Conservation (phyloP, 2,113 vertebrate species). For the Salvelinus fontinalis region DNA sequence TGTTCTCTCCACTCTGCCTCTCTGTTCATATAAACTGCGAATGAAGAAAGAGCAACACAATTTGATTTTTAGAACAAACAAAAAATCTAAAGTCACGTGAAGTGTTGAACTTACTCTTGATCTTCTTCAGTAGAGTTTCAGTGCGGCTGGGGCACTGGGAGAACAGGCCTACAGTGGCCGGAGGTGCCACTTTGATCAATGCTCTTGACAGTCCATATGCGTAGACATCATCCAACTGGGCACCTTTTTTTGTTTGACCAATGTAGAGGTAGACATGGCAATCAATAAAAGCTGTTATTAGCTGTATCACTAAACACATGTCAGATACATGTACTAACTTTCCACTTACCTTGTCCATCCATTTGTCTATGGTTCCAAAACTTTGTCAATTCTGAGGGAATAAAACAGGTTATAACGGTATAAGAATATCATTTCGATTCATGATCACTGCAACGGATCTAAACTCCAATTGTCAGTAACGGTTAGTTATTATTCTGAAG, state of each 20-base stretch:
- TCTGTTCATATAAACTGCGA: constrained; percentile 33
- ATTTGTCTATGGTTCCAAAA: too few relatives aligned
- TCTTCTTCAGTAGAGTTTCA: constrained; percentile 34
- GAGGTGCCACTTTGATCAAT: constrained; percentile 42
- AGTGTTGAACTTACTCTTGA: constrained; percentile 44
- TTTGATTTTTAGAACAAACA: neutral
- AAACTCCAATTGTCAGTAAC: too few relatives aligned
- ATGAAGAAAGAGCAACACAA: neutral
- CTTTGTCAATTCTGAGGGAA: too few relatives aligned
- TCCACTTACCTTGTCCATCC: neutral
- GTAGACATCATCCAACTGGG: constrained; percentile 42
- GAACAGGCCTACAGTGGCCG: constrained; percentile 56
- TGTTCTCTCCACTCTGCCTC: constrained; percentile 38
- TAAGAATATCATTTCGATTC: too few relatives aligned
- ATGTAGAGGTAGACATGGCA: too few relatives aligned
- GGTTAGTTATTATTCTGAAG: too few relatives aligned
- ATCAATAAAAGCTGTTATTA: too few relatives aligned
- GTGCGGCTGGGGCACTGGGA: constrained; percentile 51
- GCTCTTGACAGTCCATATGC: constrained; percentile 52
- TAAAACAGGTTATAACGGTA: too few relatives aligned
- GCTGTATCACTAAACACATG: too few relatives aligned
- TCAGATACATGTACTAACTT: neutral
- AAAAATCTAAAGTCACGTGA: neutral
- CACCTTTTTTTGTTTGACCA: neutral
- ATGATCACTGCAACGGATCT: too few relatives aligned